Base-by-base conservation (phyloP, 2,888 invertebrate genomes). In the Phyllotreta striolata region DNA sequence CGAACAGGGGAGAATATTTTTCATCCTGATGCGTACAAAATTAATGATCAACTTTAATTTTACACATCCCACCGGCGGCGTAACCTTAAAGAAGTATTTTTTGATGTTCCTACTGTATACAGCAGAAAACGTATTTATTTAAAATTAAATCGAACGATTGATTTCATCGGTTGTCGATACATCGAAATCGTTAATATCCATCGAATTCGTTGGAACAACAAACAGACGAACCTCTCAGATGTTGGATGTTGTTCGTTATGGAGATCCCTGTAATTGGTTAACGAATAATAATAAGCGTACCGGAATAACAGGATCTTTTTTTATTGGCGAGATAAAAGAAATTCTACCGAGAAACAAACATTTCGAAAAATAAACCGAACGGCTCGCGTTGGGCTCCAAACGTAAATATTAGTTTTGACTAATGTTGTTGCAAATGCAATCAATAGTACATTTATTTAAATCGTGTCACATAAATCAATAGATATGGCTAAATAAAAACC, bases 381-480 rank as follows among this genome's bases (percentile, higher is more conserved):
- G 68, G 63, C n/a, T n/a, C n/a, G n/a, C n/a, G 64, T 70, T 68
- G 54, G 43, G 51, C 52, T 62, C 59, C 62, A 63, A n/a, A 66
- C 65, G 67, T 70, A 72, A 72, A 72, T 72, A 71, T 72, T 72
- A 70, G 64, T 66, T 67, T 68, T 68, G 66, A 66, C 69, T 62
- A 66, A 68, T 70, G 69, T 68, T 70, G 68, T 70, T 67, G 62
- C 68, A 67, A 66, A 66, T 64, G 65, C 63, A 66, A 68, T 68
- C 68, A 64, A 63, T 66, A 49, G 54, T 64, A 64, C 62, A 73
- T 73, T 73, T 73, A 73, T 73, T 71, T 70, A 63, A 69, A 66
- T 64, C 66, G 56, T 70, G 72, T 73, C 71, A 73, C 69, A 71
- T 73, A 73, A 73, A 73, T 73, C 72, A 73, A 70, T 73, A 59